phyloP scores from a whole-genome alignment of 23 tunicate genomes.

The Trididemnum nubilum region DNA sequence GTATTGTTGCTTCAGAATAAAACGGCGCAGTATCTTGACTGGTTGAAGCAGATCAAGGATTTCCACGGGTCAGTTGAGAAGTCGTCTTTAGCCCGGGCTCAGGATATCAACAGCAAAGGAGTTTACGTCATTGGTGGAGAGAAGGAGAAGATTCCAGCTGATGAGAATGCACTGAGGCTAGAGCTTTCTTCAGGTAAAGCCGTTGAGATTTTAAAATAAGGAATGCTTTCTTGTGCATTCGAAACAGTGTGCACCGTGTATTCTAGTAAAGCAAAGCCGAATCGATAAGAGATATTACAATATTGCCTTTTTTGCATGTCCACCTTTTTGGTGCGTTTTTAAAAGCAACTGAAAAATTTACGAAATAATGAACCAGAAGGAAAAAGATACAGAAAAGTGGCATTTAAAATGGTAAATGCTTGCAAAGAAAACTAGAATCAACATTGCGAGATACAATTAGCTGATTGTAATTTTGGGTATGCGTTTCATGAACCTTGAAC shows the following conservation, averaged over 20 bases:
- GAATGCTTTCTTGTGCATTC: no score
- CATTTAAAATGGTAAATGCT: no score
- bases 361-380: no score
- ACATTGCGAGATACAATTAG: no score
- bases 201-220: background rate
- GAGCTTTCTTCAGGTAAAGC: background rate
- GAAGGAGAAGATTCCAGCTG: constrained; percentile 8
- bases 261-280: background rate
- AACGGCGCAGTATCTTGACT: constrained; percentile 54
- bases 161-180: constrained; percentile 27
- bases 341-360: no score
- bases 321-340: no score
- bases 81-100: constrained; percentile 65
- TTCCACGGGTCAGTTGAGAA: constrained; percentile 86
- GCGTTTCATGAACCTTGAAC: no score
- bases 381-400: no score
- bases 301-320: no score
- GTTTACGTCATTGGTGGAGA: constrained; percentile 50
- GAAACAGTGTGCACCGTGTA: background rate
- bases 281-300: no score
- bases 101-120: constrained; percentile 57
- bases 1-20: constrained; percentile 42
- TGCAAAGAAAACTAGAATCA: no score
- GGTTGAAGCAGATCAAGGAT: constrained; percentile 74
- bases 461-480: no score